Conservation (phyloP, 2,113 vertebrate species). For the Lophura nycthemera region DNA sequence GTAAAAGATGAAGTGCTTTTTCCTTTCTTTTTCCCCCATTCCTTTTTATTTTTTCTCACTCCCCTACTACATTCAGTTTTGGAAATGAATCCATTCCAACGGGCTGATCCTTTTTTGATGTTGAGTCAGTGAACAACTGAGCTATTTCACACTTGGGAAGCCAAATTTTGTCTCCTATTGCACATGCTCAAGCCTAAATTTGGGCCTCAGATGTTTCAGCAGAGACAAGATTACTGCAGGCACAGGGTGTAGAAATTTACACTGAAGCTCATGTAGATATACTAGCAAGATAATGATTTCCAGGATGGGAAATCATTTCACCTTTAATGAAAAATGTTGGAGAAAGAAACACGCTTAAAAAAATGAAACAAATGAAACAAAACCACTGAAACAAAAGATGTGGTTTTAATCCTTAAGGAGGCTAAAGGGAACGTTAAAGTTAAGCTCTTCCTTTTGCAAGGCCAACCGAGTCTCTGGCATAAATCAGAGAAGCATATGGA, state of each 20-base stretch:
- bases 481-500: not conserved
- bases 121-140: slow-evolving; percentile 15
- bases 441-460: not conserved
- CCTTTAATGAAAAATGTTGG: not conserved
- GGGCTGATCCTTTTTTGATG: not conserved
- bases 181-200: slow-evolving; percentile 36
- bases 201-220: slow-evolving; percentile 28
- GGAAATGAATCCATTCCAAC: not conserved
- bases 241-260: not conserved
- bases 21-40: not conserved
- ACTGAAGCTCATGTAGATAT: not conserved
- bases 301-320: not conserved
- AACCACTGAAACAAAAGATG: not conserved
- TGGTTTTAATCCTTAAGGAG: not conserved
- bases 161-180: slow-evolving; percentile 23
- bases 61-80: not conserved
- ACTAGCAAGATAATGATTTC: not conserved
- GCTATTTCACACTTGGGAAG: slow-evolving; percentile 26
- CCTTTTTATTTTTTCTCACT: not conserved
- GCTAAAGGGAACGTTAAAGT: not conserved
- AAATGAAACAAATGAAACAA: not conserved
- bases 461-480: not conserved
- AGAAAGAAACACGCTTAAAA: not conserved
- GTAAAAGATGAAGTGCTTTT: not conserved
- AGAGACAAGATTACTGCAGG: not conserved